A percentile compares a stretch with the other conserved stretches of the same genome.
Conservation (phyloP, 1,140 invertebrate species). For the Oscheius sp. region DNA sequence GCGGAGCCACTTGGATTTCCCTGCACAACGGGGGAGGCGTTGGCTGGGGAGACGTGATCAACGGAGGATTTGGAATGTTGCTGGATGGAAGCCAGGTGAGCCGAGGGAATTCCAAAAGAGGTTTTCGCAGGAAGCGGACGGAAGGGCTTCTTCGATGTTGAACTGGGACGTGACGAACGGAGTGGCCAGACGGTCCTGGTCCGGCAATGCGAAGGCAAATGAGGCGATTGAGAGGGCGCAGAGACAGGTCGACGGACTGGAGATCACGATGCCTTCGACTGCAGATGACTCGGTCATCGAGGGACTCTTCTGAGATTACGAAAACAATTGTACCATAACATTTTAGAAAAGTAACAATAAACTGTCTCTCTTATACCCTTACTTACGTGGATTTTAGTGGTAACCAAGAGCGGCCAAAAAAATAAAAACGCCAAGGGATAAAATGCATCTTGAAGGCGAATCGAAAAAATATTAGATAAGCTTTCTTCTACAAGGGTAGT, state of each 20-base stretch:
- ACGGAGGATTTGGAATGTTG: constrained; percentile 72
- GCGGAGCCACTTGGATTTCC: constrained; percentile 73
- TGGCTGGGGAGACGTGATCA: constrained; percentile 73
- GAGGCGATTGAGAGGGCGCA: constrained; percentile 53
- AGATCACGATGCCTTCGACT: constrained; percentile 49
- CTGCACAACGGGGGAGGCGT: constrained; percentile 73
- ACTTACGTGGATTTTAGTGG: too few species aligned
- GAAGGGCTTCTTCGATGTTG: constrained; percentile 65
- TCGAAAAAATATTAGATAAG: too few species aligned
- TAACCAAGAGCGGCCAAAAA: too few species aligned
- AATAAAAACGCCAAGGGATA: too few species aligned
- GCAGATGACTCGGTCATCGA: constrained; percentile 43
- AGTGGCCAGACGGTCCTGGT: constrained; percentile 62
- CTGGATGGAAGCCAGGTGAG: constrained; percentile 68
- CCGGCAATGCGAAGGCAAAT: constrained; percentile 49
- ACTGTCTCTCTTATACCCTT: too few species aligned
- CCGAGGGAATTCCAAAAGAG: not conserved
- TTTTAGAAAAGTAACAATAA: too few species aligned
- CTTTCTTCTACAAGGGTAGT: too few species aligned
- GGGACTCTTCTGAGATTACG: constrained; percentile 10
- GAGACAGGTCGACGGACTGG: constrained; percentile 37
- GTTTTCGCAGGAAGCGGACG: constrained; percentile 64
- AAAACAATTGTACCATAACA: too few species aligned
- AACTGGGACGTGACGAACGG: constrained; percentile 73
- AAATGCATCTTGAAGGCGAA: too few species aligned